These are phyloP conservation scores for Sphaeramia orbicularis DNA, from an alignment of 2,797 vertebrate species.

Conservation along the genomic window DNA sequence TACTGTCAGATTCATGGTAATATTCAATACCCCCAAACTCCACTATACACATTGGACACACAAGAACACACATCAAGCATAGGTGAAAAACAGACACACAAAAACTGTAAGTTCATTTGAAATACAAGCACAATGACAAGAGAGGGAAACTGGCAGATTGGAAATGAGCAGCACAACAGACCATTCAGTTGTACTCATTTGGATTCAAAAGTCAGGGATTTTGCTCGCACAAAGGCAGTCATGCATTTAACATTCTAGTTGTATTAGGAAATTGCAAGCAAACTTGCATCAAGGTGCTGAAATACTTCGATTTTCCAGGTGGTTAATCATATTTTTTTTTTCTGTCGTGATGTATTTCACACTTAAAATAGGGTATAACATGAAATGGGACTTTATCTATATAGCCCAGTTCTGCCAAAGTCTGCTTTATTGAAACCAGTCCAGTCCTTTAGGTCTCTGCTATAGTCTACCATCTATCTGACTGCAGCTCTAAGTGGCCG, in stretches of 20 bases:
- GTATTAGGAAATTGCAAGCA: too few relatives aligned
- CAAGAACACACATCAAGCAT: neutral
- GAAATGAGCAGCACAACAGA: neutral
- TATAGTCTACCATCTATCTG: neutral
- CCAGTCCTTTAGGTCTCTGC: neutral
- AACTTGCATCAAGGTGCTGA: too few relatives aligned
- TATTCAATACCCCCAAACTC: slow-evolving; percentile 18
- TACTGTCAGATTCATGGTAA: slow-evolving; percentile 29
- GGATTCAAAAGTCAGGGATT: neutral
- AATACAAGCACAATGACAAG: neutral
- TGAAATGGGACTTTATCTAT: too few relatives aligned
- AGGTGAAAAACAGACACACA: neutral
- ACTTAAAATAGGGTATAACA: too few relatives aligned
- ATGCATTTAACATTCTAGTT: too few relatives aligned
- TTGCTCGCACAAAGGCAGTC: too few relatives aligned
- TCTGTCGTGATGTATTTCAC: too few relatives aligned
- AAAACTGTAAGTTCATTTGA: neutral
- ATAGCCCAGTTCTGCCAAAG: too few relatives aligned
- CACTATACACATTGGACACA: slow-evolving; percentile 9
- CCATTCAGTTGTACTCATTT: neutral
- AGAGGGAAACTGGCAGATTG: neutral
- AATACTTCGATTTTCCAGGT: too few relatives aligned
- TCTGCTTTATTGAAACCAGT: neutral
- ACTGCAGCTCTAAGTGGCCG: neutral
- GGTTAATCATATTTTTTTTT: too few relatives aligned